phyloP scores from a whole-genome alignment of 2,113 vertebrate genomes.

The Myrmecophaga tridactyla region DNA sequence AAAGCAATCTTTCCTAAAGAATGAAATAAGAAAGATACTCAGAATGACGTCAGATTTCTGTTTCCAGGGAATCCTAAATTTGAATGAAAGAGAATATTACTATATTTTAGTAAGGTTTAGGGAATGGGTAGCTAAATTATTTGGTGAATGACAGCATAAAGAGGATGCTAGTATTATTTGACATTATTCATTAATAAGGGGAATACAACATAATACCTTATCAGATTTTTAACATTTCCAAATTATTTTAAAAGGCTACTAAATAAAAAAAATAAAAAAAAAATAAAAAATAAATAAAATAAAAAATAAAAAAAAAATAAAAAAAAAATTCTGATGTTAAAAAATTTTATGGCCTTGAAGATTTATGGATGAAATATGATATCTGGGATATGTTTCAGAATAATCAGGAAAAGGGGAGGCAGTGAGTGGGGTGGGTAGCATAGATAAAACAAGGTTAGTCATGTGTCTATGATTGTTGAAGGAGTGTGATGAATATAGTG shows the following conservation, averaged over 20 bases:
- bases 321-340: not conserved
- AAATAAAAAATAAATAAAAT: no score
- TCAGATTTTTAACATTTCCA: not conserved
- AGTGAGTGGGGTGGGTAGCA: not conserved
- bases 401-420: not conserved
- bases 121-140: not conserved
- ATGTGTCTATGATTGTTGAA: not conserved
- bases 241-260: not conserved
- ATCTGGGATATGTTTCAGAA: conserved; percentile 37
- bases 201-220: not conserved
- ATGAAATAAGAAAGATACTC: not conserved
- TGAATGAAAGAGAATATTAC: not conserved
- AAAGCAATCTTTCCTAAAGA: not conserved
- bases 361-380: not conserved
- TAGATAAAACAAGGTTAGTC: not conserved
- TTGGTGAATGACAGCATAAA: not conserved
- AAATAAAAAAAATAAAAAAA: no score
- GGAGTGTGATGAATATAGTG: not conserved
- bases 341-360: not conserved
- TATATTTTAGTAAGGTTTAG: not conserved
- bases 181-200: not conserved
- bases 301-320: no score
- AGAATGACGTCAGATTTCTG: not conserved
- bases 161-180: not conserved
- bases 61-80: not conserved